A percentile compares a stretch with the other conserved stretches of the same genome.
These are phyloP conservation scores for Subacronicta megacephala DNA, from an alignment of 2,888 invertebrate genomes.

Conservation along the genomic window DNA sequence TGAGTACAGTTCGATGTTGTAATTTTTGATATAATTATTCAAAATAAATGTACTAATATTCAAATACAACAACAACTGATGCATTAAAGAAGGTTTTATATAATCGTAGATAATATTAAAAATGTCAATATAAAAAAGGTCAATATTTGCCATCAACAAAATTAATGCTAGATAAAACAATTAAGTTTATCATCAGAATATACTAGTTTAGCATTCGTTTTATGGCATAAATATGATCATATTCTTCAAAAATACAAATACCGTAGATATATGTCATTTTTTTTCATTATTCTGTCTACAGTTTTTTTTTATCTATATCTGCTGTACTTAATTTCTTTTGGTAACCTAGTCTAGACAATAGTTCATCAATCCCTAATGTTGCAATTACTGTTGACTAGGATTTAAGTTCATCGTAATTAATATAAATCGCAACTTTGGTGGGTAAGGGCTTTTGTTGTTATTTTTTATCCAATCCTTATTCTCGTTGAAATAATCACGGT, in stretches of 20 bases:
- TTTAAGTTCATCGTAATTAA: conserved; percentile 13
- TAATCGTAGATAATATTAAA: conserved; percentile 5
- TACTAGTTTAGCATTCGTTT: too few species aligned
- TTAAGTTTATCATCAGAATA: too few species aligned
- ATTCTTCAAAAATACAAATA: too few species aligned
- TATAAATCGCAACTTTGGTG: too few species aligned
- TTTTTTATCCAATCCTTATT: too few species aligned
- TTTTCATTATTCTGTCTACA: neutral
- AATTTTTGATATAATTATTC: conserved; percentile 3
- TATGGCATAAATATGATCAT: too few species aligned
- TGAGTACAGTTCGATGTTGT: conserved; percentile 16
- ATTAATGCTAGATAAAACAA: conserved; percentile 1
- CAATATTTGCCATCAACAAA: neutral
- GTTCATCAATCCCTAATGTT: conserved; percentile 19
- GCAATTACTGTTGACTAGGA: conserved; percentile 45
- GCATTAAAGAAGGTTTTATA: conserved; percentile 2
- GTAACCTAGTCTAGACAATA: too few species aligned
- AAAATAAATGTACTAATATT: neutral
- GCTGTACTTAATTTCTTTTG: too few species aligned
- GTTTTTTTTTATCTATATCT: too few species aligned
- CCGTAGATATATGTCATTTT: neutral
- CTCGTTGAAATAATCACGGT: too few species aligned
- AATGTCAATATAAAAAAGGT: neutral
- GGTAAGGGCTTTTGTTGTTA: too few species aligned
- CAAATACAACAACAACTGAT: neutral